These are phyloP conservation scores for Acrobasis consociella DNA, from an alignment of 2,888 invertebrate species.

Conservation along the genomic window DNA sequence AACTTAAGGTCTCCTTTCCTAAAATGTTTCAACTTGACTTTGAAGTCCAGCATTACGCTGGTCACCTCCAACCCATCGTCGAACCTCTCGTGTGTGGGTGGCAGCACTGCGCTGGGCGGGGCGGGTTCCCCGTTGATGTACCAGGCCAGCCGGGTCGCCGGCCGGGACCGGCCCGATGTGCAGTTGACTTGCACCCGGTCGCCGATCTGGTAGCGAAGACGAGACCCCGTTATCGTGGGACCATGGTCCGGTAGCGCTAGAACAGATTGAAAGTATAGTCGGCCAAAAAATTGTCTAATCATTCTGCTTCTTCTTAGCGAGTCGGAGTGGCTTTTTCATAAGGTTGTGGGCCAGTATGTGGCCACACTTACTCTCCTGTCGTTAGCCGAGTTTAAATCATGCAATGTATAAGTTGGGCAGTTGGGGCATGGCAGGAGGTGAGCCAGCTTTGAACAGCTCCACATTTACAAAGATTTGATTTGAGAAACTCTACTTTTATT, in stretches of 20 bases:
- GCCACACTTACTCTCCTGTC: too few species aligned
- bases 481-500: too few species aligned
- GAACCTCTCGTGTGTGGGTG: slow-evolving; percentile 74
- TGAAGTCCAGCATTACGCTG: slow-evolving; percentile 90
- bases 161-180: slow-evolving; percentile 91
- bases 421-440: too few species aligned
- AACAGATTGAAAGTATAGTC: slow-evolving; percentile 22
- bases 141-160: slow-evolving; percentile 92
- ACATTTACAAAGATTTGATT: too few species aligned
- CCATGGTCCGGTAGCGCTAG: slow-evolving; percentile 91
- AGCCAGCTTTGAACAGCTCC: too few species aligned
- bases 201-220: slow-evolving; percentile 91
- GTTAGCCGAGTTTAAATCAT: too few species aligned
- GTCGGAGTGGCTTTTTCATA: too few species aligned
- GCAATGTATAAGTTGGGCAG: too few species aligned
- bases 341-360: too few species aligned
- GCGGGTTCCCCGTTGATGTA: slow-evolving; percentile 93
- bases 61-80: slow-evolving; percentile 89
- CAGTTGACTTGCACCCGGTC: slow-evolving; percentile 93
- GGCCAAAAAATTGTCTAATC: background rate
- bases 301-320: too few species aligned
- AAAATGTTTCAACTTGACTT: slow-evolving; percentile 91
- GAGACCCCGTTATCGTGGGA: slow-evolving; percentile 91
- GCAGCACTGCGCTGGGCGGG: slow-evolving; percentile 74
- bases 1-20: slow-evolving; percentile 92